Base-by-base conservation (phyloP, 2,888 invertebrate genomes). In the Melolontha melolontha region DNA sequence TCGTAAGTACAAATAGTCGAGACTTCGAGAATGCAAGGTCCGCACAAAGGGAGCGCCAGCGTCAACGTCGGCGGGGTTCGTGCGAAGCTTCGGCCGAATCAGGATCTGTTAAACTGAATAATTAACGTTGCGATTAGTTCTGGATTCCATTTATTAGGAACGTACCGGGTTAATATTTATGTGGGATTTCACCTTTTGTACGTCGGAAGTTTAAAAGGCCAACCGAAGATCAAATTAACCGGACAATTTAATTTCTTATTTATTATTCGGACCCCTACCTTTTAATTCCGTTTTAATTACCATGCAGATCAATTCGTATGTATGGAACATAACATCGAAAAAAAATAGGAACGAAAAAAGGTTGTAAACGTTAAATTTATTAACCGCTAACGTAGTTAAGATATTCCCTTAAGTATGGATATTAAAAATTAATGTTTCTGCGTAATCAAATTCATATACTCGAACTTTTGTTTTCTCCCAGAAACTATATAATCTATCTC, bases 41-140 rank as follows among this genome's bases (percentile, higher is more conserved):
- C 49, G 22, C 49, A 49, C 17, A 22, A 49, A 49, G 49, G 47
- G 12, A 41, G 55, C 42, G 11, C 6, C 42, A 44, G 27, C 59
- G 16, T 14, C 59, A 47, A 47, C 47, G 59, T 22, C 34, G 12
- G 44, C 47, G 49, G 49, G 8, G 55, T 55, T 55, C 47, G 59
- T 59, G 59, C 59, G 44, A 59, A 44, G 59, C 44, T 47, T 34
- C 59, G 59, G 59, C 47, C 73, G 72, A 72, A 68, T 62, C 47
- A 51, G 59, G 59, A 59, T 59, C 59, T 59, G 59, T 59, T 59
- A 59, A 41, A 29, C 54, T 73, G 63, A 72, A 73, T 73, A 70
- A 73, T 72, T 70, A 69, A 72, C 49, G 52, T 54, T 40, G 67
- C 71, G 67, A 72, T 73, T 71, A 72, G 70, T 73, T 69, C 71